Percentiles rank a stretch among this genome's conserved stretches.
Evolutionary conservation across 53 echinoderm and acorn worm genomes (phyloP).

Genomic region (Pentamera pediparva): DNA sequence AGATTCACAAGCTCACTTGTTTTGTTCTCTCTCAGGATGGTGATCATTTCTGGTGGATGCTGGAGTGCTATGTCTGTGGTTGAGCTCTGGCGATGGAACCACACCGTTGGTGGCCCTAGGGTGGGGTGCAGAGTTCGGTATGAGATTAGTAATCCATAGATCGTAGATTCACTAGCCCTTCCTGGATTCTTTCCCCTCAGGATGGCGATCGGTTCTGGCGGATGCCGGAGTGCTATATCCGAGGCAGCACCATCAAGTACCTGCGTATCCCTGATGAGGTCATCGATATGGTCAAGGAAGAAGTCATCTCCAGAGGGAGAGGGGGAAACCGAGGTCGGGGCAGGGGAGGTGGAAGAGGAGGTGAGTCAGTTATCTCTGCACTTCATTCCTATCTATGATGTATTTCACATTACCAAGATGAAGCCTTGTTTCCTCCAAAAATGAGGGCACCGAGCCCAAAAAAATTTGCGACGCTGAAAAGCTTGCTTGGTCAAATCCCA

Average conservation of each 20-base stretch:
- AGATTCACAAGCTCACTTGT: background rate
- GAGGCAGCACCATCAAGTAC: conserved; percentile 98
- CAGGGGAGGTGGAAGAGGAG: conserved; percentile 82
- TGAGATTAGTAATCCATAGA: background rate
- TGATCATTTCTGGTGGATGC: too few relatives aligned
- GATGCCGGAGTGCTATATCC: conserved; percentile 97
- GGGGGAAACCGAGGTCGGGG: conserved; percentile 72
- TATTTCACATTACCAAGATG: too few relatives aligned
- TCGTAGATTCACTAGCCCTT: background rate
- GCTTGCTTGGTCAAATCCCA: too few relatives aligned
- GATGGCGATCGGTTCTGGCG: conserved; percentile 98
- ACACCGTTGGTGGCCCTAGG: too few relatives aligned
- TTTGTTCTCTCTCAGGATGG: conserved; percentile 63
- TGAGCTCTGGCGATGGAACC: too few relatives aligned
- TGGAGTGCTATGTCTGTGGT: too few relatives aligned
- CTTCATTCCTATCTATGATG: too few relatives aligned
- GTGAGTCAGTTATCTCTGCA: too few relatives aligned
- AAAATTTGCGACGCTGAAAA: too few relatives aligned
- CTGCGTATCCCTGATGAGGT: conserved; percentile 98
- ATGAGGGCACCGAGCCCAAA: too few relatives aligned
- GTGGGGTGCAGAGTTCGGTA: too few relatives aligned
- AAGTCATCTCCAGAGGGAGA: conserved; percentile 82
- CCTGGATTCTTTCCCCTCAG: conserved; percentile 27
- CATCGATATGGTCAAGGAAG: conserved; percentile 99
- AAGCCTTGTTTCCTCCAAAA: too few relatives aligned